A percentile compares a stretch with the other conserved stretches of the same genome.
Conservation (phyloP, 1,140 invertebrate genomes). For the Eriosoma lanigerum region DNA sequence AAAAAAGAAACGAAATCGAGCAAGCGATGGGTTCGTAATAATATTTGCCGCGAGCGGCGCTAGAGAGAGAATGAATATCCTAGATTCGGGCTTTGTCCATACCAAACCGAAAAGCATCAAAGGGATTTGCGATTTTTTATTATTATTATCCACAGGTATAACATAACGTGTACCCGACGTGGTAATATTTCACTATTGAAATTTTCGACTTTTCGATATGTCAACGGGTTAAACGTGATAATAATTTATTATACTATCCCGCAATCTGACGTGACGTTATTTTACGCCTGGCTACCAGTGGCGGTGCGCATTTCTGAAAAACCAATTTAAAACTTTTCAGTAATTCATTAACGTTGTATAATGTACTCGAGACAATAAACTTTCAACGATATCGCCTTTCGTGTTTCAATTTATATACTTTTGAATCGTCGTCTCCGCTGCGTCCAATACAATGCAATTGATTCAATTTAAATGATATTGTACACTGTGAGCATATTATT, state of each 20-base stretch:
- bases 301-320: neutral
- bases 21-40: too few species aligned
- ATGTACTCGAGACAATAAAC: neutral
- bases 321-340: slow-evolving; percentile 15
- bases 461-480: too few species aligned
- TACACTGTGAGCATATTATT: too few species aligned
- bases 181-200: neutral
- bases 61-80: too few species aligned
- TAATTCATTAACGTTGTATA: slow-evolving; percentile 6
- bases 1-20: too few species aligned
- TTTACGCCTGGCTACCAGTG: neutral
- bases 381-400: neutral
- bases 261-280: neutral
- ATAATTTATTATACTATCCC: neutral
- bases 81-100: too few species aligned
- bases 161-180: too few species aligned
- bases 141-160: too few species aligned
- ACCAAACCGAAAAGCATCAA: too few species aligned
- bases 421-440: neutral
- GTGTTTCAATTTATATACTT: neutral
- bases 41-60: too few species aligned
- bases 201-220: neutral
- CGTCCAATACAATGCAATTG: neutral
- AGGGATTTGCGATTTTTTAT: too few species aligned
- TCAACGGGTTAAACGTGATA: neutral